Evolutionary conservation across 2,797 vertebrate species (phyloP).

Genomic region (Varecia variegata): DNA sequence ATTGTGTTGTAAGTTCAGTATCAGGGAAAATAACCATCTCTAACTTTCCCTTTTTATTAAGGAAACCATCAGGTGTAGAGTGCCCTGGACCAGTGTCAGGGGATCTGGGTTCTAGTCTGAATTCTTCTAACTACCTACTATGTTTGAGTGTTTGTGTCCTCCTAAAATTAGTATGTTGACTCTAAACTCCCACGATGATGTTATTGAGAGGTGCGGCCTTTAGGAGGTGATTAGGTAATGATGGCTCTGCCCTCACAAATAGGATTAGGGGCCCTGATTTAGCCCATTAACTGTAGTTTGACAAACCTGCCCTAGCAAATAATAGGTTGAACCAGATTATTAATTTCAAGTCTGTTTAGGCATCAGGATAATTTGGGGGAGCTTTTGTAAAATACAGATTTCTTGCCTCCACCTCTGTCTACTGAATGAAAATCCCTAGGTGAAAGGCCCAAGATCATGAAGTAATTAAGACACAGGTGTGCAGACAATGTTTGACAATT

Average conservation of each 20-base stretch:
- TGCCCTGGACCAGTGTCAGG: background rate
- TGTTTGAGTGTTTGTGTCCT: background rate
- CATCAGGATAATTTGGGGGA: background rate
- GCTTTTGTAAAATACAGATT: background rate
- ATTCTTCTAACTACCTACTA: background rate
- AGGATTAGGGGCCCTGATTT: background rate
- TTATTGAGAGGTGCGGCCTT: background rate
- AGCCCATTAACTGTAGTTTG: background rate
- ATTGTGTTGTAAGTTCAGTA: background rate
- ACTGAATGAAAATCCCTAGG: background rate
- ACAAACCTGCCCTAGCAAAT: background rate
- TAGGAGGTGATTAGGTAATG: background rate
- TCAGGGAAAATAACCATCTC: background rate
- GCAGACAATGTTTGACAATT: background rate
- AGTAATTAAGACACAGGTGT: background rate
- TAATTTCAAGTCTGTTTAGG: background rate
- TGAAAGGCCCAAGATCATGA: background rate
- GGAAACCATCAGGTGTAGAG: background rate
- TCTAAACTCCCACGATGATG: background rate
- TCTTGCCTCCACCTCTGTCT: background rate
- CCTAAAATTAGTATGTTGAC: background rate
- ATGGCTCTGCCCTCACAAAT: background rate
- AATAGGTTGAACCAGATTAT: background rate
- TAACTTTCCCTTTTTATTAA: background rate
- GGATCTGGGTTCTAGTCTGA: background rate